Percentiles rank a stretch among this genome's conserved stretches.
Evolutionary conservation across 1,140 invertebrate genomes (phyloP).

Genomic region (Brachionus plicatilis): DNA sequence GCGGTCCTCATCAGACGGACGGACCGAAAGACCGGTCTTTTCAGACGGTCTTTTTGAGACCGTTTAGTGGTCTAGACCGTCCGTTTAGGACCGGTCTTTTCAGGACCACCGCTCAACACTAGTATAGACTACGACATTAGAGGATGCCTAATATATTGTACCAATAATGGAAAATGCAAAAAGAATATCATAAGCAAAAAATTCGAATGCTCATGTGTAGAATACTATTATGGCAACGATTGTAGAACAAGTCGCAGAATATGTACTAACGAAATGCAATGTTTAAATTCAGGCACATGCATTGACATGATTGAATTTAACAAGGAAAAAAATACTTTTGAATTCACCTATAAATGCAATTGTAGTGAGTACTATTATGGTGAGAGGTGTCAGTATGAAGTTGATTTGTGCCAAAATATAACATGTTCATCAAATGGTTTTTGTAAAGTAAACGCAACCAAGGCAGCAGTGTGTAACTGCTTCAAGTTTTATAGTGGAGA

Average conservation of each 20-base stretch:
- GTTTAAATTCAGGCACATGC: neutral
- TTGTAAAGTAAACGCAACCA: neutral
- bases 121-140: neutral
- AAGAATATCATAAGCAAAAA: neutral
- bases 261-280: neutral
- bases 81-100: too few species aligned
- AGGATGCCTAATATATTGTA: constrained; percentile 18
- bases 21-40: too few species aligned
- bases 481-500: neutral
- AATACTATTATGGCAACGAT: neutral
- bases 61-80: too few species aligned
- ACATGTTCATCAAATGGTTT: constrained; percentile 32
- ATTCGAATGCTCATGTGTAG: neutral
- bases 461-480: neutral
- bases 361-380: neutral
- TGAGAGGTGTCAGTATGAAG: neutral
- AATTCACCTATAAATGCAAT: neutral
- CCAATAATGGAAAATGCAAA: neutral
- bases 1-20: too few species aligned
- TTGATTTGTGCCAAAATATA: neutral
- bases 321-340: neutral
- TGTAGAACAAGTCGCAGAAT: neutral
- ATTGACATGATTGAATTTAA: neutral
- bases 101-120: too few species aligned
- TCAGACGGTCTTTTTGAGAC: too few species aligned